These are phyloP conservation scores for Nyctereutes procyonoides DNA, from an alignment of 2,113 vertebrate species.

Conservation along the genomic window DNA sequence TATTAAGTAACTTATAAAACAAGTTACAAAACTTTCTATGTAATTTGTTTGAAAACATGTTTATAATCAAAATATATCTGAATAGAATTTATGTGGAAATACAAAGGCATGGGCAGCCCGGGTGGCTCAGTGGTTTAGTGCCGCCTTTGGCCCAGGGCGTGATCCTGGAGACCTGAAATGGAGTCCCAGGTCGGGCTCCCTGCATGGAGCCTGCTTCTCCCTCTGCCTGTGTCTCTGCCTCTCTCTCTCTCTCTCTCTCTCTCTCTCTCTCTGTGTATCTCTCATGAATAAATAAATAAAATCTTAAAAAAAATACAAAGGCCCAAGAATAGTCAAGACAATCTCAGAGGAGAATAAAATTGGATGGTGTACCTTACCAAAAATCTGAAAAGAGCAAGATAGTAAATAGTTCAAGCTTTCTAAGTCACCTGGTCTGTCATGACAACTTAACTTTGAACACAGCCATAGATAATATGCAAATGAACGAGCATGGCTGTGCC, in stretches of 20 bases:
- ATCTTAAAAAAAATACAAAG: neutral
- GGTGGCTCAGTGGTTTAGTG: no score
- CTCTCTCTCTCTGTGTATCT: no score
- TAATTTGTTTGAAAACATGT: conserved; percentile 16
- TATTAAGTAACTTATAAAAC: conserved; percentile 53
- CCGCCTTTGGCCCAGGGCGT: no score
- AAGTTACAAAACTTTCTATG: conserved; percentile 34
- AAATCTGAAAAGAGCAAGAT: neutral
- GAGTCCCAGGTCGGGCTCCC: no score
- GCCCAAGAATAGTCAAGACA: neutral
- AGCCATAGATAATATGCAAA: neutral
- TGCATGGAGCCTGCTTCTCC: no score
- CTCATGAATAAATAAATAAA: no score
- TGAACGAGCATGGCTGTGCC: neutral
- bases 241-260: no score
- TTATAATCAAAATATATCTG: conserved; percentile 15
- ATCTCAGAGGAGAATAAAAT: conserved; percentile 29
- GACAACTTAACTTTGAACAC: neutral
- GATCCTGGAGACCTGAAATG: no score
- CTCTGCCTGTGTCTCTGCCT: no score
- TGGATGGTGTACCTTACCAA: neutral
- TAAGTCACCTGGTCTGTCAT: neutral
- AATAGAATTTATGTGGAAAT: neutral
- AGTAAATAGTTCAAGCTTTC: neutral
- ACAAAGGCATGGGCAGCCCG: neutral